phyloP scores from a whole-genome alignment of 2,113 vertebrate species.

The Petrocephalus microphthalmus region DNA sequence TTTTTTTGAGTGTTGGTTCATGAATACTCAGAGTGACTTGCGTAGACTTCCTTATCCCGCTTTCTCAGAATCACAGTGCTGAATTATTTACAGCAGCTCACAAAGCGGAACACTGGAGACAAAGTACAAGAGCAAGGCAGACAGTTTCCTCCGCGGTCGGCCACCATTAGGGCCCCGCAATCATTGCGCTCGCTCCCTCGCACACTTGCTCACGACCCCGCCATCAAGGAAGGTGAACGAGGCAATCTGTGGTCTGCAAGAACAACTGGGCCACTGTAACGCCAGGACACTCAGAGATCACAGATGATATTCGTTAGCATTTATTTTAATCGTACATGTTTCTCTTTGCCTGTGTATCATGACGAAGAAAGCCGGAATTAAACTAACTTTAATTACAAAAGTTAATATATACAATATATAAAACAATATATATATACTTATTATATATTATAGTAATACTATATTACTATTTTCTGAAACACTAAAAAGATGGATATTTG shows the following conservation, averaged over 20 bases:
- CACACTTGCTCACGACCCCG: background rate
- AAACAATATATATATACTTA: background rate
- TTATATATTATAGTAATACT: too few species aligned
- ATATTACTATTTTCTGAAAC: background rate
- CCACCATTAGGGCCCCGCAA: background rate
- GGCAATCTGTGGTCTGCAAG: background rate
- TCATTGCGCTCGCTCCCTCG: background rate
- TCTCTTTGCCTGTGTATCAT: background rate
- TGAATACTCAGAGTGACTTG: background rate
- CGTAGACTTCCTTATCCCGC: background rate
- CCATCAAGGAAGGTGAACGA: background rate
- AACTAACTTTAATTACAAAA: background rate
- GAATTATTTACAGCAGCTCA: conserved; percentile 10
- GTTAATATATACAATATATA: background rate
- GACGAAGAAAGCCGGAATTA: background rate
- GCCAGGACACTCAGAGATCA: background rate
- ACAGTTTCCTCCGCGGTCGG: background rate
- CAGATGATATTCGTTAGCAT: background rate
- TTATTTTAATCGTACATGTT: background rate
- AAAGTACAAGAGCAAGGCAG: background rate
- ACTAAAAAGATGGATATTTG: background rate
- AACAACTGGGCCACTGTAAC: background rate
- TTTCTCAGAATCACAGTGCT: background rate
- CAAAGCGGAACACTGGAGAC: conserved; percentile 6
- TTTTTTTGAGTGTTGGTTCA: background rate